Conservation (phyloP, 2,113 vertebrate genomes). For the Ammodytes dubius region DNA sequence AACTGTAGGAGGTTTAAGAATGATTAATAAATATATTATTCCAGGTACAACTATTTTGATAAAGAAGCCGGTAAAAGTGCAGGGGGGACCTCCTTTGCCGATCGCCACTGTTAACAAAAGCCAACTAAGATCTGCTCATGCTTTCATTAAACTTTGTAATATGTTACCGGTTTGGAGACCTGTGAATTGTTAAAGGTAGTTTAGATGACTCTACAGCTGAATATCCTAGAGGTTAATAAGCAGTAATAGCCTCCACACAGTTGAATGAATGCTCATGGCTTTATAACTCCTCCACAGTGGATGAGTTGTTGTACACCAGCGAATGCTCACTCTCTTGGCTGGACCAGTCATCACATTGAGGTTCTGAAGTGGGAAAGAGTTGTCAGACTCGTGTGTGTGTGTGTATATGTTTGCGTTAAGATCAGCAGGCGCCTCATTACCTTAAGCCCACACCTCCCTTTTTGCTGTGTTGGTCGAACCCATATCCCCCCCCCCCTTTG, state of each 20-base stretch:
- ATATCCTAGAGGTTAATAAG: constrained; percentile 7
- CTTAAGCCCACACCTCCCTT: background rate
- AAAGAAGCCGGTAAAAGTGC: background rate
- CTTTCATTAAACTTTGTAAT: constrained; percentile 49
- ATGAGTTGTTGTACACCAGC: constrained; percentile 10
- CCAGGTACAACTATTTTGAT: background rate
- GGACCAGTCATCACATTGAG: constrained; percentile 24
- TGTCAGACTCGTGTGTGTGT: constrained; percentile 17
- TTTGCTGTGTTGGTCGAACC: background rate
- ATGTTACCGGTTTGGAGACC: background rate
- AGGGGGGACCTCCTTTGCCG: background rate
- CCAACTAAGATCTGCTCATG: background rate
- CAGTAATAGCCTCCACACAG: background rate
- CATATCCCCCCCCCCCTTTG: background rate
- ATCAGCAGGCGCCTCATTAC: constrained; percentile 24
- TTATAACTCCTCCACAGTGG: background rate
- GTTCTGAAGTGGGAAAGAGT: constrained; percentile 38
- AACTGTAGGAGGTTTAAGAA: background rate
- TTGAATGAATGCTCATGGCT: background rate
- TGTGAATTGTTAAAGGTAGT: background rate
- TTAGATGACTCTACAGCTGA: background rate
- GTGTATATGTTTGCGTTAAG: constrained; percentile 16
- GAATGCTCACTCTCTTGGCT: background rate
- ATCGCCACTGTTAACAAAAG: constrained; percentile 39
- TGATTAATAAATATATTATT: background rate